Base-by-base conservation (phyloP, 2,888 invertebrate genomes). In the Sisyra nigra region DNA sequence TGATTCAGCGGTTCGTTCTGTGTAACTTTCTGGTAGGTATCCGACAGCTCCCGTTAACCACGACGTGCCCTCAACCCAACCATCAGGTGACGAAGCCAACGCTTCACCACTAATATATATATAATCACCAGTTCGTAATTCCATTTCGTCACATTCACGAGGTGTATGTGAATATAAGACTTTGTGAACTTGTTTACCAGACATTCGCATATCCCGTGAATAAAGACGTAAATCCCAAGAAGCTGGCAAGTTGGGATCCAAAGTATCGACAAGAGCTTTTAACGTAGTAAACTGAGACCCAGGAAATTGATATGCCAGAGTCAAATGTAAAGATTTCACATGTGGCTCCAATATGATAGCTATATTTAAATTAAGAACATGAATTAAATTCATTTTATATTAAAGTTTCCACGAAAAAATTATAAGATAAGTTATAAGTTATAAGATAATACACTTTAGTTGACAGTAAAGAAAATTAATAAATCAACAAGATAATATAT, bases 181-280 rank as follows among this genome's bases (percentile, higher is more conserved):
- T 69, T 81, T 79, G 54, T 80, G 72, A 9, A 83, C 81, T 65
- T 76, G 79, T 61, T 80, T 80, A 41, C 77, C 76, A 48, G 74
- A 71, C 51, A 86, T 72, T 49, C 84, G 67, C 8, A 80, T 70
- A 61, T 92, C 91, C 48, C 88, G 70, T 1, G 92, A 92, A 60
- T 91, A 92, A 4, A 92, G 66, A 44, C 88, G 69, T 35, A 92
- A 62, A 60, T 92, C 88, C 92, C 92, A 92, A 53, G 71, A 72
- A 17, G 76, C 72, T 33, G 73, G 69, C 35, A 74, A 71, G 40
- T 68, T 66, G 1, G 78, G 71, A 53, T 80, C 76, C 49, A 92
- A 66, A 42, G 74, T 72, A 52, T 82, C 79, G 18, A 84, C 84
- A 50, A 89, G 66, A 11, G 65, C 62, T 62, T 84, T 81, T 40